phyloP scores from a whole-genome alignment of 2,888 invertebrate species.

The Mimachlamys varia region DNA sequence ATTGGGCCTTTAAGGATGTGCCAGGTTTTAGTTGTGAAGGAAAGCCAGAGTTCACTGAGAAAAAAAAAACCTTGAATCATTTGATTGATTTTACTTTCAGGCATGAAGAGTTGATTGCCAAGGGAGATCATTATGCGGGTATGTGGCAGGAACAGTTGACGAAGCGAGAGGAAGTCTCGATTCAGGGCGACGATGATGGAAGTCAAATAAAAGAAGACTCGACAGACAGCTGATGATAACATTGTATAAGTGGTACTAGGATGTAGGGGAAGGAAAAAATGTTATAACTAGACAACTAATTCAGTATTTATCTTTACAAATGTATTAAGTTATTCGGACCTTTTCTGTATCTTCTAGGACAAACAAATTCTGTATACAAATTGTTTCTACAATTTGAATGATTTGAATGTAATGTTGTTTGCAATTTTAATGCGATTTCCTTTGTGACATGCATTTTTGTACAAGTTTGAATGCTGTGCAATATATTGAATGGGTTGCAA shows the following conservation, averaged over 20 bases:
- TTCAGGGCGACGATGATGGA: slow-evolving; percentile 37
- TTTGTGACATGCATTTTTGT: background rate
- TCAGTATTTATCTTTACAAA: background rate
- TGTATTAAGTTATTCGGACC: background rate
- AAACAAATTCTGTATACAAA: background rate
- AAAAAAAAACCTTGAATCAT: no score
- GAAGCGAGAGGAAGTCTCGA: slow-evolving; percentile 61
- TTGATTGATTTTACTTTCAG: slow-evolving; percentile 80
- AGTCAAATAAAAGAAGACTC: background rate
- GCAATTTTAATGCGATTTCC: background rate
- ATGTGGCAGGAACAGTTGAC: slow-evolving; percentile 97
- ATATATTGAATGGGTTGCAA: background rate
- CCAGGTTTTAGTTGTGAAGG: no score
- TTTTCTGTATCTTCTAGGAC: background rate
- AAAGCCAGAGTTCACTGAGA: no score
- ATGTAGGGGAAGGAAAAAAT: background rate
- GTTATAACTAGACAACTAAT: background rate
- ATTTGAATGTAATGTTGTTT: background rate
- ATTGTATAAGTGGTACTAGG: background rate
- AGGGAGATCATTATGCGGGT: slow-evolving; percentile 90
- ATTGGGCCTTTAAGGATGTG: no score
- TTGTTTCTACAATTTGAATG: background rate
- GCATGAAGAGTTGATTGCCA: slow-evolving; percentile 88
- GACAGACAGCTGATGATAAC: background rate
- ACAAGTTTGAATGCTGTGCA: background rate